Base-by-base conservation (phyloP, 2,888 invertebrate genomes). In the Chaitophorus viminalis region DNA sequence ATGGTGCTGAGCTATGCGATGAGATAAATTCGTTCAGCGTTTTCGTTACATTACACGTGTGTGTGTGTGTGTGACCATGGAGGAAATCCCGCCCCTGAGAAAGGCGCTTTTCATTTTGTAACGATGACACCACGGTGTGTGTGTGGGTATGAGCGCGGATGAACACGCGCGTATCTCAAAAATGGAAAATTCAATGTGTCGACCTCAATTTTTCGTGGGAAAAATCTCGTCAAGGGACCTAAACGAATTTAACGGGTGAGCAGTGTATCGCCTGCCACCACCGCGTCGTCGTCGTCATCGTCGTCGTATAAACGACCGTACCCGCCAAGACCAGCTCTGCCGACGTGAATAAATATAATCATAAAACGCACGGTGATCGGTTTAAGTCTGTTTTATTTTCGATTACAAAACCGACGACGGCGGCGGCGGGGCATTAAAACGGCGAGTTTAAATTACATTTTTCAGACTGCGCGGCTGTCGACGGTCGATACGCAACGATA, bases 371-470 rank as follows among this genome's bases (percentile, higher is more conserved):
- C 33, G n/a, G 17, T 17, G 52, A 82, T 82, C 72, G 72, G 52
- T 52, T 25, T 36, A 36, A 54, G 52, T 36, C 54, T 46, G 36
- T 74, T 74, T 83, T 60, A 74, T 83, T 83, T 83, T 83, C 82
- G 82, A 83, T 74, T 83, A 74, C 60, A 17, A 29, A 2, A 52
- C 54, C 52, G 33, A 25, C 82, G 31, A n/a, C 60, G 46, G 14
- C 52, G 46, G 14, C 52, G 78, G 60, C 21, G 54, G 21, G 74
- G 60, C 72, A 82, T 33, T 82, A 83, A 83, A 83, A 83, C 74
- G 60, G 74, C 74, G 82, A 36, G 54, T 83, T 83, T n/a, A 74
- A 74, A 74, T 83, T 83, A 74, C 54, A 29, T 83, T 83, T 72
- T 83, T 60, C 82, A 74, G 21, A 29, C 82, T n/a, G n/a, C 29